Conservation (phyloP, 1,140 invertebrate genomes). For the Mercenaria mercenaria region DNA sequence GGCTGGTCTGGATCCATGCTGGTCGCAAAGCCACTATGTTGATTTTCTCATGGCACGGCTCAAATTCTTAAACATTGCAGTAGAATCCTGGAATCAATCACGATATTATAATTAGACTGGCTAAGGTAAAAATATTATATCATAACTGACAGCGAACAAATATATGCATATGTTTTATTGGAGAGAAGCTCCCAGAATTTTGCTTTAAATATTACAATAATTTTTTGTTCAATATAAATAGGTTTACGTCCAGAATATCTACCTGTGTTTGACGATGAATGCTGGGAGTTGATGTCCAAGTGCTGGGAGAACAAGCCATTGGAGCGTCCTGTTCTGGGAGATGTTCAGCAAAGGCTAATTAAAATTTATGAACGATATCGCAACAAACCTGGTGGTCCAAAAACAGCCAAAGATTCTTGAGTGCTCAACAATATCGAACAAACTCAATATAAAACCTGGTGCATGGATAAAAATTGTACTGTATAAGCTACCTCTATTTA, state of each 20-base stretch:
- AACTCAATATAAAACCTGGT: conserved; percentile 7
- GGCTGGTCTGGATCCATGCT: no score
- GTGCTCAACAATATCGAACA: not conserved
- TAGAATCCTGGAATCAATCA: no score
- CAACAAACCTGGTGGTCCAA: conserved; percentile 43
- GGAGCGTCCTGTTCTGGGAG: conserved; percentile 92
- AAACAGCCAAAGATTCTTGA: conserved; percentile 26
- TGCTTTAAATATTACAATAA: not conserved
- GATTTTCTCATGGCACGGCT: no score
- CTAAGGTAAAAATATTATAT: no score
- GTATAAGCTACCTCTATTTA: no score
- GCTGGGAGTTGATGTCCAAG: conserved; percentile 94
- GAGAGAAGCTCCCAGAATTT: not conserved
- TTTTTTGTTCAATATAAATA: conserved; percentile 73
- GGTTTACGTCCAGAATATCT: conserved; percentile 92
- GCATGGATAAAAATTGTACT: not conserved
- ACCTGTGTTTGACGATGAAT: conserved; percentile 91
- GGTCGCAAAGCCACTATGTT: no score
- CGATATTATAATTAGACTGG: no score
- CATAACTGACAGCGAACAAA: no score
- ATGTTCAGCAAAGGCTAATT: conserved; percentile 90
- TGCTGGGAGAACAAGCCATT: conserved; percentile 94
- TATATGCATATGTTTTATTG: no score
- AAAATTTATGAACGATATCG: conserved; percentile 70
- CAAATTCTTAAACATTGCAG: no score